phyloP scores from a whole-genome alignment of 2,888 invertebrate species.

The Phlogophora meticulosa region DNA sequence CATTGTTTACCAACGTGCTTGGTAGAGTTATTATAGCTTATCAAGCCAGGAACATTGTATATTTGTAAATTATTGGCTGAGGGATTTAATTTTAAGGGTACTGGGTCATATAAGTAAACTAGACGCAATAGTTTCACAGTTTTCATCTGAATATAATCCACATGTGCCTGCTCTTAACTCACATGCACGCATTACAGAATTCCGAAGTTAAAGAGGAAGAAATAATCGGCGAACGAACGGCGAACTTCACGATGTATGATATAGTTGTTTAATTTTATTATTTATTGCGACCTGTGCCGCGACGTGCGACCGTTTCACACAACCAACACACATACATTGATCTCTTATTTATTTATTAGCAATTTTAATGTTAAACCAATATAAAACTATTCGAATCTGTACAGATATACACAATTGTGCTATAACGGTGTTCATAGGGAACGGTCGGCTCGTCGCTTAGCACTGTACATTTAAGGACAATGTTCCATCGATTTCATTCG shows the following conservation, averaged over 20 bases:
- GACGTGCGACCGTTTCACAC: conserved; percentile 61
- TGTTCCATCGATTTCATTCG: conserved; percentile 73
- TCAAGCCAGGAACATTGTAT: conserved; percentile 1
- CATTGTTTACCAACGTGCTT: background rate
- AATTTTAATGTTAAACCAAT: conserved; percentile 44
- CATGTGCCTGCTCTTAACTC: conserved; percentile 81
- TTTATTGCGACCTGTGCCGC: conserved; percentile 76
- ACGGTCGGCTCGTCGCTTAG: conserved; percentile 61
- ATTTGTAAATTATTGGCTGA: conserved; percentile 37
- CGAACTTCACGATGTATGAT: conserved; percentile 87
- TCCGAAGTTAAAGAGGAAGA: conserved; percentile 89
- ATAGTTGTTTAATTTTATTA: conserved; percentile 85
- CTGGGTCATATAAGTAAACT: background rate
- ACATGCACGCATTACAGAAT: conserved; percentile 88
- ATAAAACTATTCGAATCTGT: conserved; percentile 54
- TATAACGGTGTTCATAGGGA: conserved; percentile 46
- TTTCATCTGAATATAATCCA: conserved; percentile 55
- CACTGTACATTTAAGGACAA: conserved; percentile 73
- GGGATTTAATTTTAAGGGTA: conserved; percentile 21
- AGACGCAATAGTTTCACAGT: conserved; percentile 57
- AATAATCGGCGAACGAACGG: conserved; percentile 83
- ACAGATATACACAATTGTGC: conserved; percentile 47
- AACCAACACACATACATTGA: conserved; percentile 60
- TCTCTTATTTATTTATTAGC: conserved; percentile 71
- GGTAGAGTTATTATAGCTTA: conserved; percentile 6